Evolutionary conservation across 1,140 invertebrate species (phyloP), one percentile per base, ranked within the genome.

Genomic region (Periplaneta americana): DNA sequence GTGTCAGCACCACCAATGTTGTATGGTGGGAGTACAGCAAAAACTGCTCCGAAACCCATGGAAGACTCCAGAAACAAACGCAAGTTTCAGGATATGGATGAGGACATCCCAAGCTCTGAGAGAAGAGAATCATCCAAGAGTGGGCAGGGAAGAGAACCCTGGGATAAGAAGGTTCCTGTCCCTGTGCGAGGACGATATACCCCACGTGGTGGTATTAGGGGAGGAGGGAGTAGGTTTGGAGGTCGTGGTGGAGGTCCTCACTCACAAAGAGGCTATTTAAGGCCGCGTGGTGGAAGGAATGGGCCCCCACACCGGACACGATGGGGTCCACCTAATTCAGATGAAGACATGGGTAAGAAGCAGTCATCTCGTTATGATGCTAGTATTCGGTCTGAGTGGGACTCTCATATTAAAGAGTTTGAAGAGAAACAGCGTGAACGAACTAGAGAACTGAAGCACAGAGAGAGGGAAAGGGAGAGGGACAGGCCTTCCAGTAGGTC

Each of bases 121-220:
- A 66, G 28, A 66, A 22, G 35, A 28, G 76, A 78, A 31, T 39
- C 35, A n/a, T 36, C 76, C 15, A 33, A 17, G 9, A 34, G 32
- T n/a, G 34, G 76, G 11, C 34, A 66, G 6, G n/a, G 34, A 28
- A 78, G 76, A 36, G 76, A 78, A 39, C 13, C 76, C 9, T 78
- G 76, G 76, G 76, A 78, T 36, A 78, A 36, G n/a, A 78, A 78
- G 36, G 34, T 78, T 34, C 76, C 76, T n/a, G 31, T 78, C n/a
- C 76, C 76, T 9, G 34, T 78, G 34, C 76, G 76, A 36, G 76
- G 76, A n/a, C 22, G 76, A 78, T 78, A 36, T 15, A 78, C 22
- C 37, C 22, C 34, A 36, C 34, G 76, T 22, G 76, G 76, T 22
- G n/a, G 76, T n/a, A 66, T 66, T 9, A 66, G 48, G 48, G 11